phyloP scores from a whole-genome alignment of 1,140 invertebrate genomes.

The Atta colombica region DNA sequence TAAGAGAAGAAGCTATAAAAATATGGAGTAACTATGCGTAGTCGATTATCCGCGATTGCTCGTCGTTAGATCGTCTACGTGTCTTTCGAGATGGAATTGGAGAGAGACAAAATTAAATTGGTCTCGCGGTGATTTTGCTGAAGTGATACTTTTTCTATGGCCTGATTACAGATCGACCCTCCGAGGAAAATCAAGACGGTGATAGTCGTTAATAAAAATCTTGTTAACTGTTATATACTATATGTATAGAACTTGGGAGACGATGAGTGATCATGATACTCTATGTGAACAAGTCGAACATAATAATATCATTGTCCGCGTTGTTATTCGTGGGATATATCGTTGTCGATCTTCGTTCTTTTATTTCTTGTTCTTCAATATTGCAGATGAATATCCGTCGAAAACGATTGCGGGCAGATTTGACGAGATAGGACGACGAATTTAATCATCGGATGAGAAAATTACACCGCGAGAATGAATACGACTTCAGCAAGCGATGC shows the following conservation, averaged over 20 bases:
- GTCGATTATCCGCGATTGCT: constrained; percentile 49
- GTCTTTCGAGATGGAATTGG: constrained; percentile 28
- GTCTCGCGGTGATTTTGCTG: not conserved
- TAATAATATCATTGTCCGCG: constrained; percentile 48
- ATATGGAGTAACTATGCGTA: not conserved
- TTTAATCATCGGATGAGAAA: constrained; percentile 46
- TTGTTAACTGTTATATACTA: not conserved
- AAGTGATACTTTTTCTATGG: not conserved
- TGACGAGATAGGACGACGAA: constrained; percentile 17
- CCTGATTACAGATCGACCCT: not conserved
- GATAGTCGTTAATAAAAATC: not conserved
- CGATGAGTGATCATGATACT: not conserved
- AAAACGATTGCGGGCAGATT: constrained; percentile 25
- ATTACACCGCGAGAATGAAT: constrained; percentile 10
- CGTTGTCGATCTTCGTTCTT: not conserved
- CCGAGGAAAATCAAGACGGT: not conserved
- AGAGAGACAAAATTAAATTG: constrained; percentile 51
- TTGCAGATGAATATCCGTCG: constrained; percentile 16
- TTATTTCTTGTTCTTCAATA: not conserved
- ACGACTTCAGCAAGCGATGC: constrained; percentile 17
- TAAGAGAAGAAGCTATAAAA: constrained; percentile 5
- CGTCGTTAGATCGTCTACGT: constrained; percentile 15
- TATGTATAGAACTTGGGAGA: not conserved
- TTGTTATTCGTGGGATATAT: constrained; percentile 15
- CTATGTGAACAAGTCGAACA: not conserved